Percentiles rank a stretch among this genome's conserved stretches.
Evolutionary conservation across 1,140 invertebrate species (phyloP).

Genomic region (Hypothenemus hampei): DNA sequence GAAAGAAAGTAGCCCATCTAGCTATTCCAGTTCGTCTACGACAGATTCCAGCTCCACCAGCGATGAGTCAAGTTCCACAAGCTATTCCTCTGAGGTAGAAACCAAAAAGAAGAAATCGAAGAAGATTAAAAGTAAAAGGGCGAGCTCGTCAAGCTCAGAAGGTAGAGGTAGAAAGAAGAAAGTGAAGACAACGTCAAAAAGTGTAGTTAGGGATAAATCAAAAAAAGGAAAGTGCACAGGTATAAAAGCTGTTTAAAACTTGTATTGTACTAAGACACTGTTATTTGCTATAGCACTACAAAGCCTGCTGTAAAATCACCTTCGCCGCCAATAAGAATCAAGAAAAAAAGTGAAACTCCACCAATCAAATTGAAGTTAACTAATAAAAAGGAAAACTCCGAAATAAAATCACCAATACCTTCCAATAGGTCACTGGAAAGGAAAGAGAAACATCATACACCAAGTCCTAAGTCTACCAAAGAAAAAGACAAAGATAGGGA

Average conservation of each 20-base stretch:
- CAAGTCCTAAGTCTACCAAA: conserved; percentile 40
- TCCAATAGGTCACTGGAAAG: conserved; percentile 32
- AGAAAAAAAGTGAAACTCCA: conserved; percentile 44
- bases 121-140: conserved; percentile 55
- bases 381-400: conserved; percentile 40
- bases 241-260: too few species aligned
- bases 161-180: conserved; percentile 47
- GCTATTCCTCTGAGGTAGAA: conserved; percentile 47
- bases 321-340: conserved; percentile 41
- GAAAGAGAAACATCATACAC: conserved; percentile 44
- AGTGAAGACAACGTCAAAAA: conserved; percentile 44
- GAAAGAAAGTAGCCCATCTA: conserved; percentile 62
- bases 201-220: conserved; percentile 34
- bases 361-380: conserved; percentile 42
- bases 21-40: conserved; percentile 57
- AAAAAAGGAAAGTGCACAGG: conserved; percentile 40
- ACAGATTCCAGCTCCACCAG: conserved; percentile 58
- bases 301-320: conserved; percentile 33
- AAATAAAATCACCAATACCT: conserved; percentile 42
- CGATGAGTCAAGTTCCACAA: conserved; percentile 54
- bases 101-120: conserved; percentile 51
- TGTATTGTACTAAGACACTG: too few species aligned
- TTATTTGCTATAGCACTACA: conserved; percentile 24
- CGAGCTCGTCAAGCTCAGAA: conserved; percentile 56
- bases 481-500: conserved; percentile 43